Evolutionary conservation across 2,797 vertebrate genomes (phyloP).

Genomic region (Gastrophryne carolinensis): DNA sequence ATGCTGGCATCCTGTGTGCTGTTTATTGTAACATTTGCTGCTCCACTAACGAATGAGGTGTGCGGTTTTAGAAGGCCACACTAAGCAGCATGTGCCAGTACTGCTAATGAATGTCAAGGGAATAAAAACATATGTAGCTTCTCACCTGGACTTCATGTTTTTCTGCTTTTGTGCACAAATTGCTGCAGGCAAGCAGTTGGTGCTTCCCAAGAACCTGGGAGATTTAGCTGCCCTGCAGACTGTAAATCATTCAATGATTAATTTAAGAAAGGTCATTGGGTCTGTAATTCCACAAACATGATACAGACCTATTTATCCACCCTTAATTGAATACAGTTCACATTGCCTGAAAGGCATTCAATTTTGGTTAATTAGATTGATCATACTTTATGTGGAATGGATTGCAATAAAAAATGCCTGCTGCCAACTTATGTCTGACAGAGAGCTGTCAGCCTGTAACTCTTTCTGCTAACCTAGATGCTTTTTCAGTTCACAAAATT

Average conservation of each 20-base stretch:
- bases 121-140: conserved; percentile 41
- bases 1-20: no score
- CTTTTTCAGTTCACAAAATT: background rate
- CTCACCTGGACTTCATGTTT: conserved; percentile 14
- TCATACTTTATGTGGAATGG: conserved; percentile 25
- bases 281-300: conserved; percentile 47
- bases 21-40: background rate
- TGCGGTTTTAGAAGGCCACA: conserved; percentile 10
- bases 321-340: conserved; percentile 44
- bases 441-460: background rate
- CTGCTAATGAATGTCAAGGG: conserved; percentile 41
- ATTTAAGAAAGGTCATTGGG: conserved; percentile 46
- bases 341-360: conserved; percentile 42
- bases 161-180: conserved; percentile 37
- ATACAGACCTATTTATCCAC: conserved; percentile 46
- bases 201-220: conserved; percentile 35
- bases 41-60: background rate
- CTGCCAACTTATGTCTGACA: background rate
- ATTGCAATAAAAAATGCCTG: conserved; percentile 6
- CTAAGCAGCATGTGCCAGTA: conserved; percentile 12
- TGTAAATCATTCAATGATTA: conserved; percentile 50
- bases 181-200: conserved; percentile 42
- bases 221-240: conserved; percentile 31
- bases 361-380: conserved; percentile 33
- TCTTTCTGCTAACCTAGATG: background rate